A percentile compares a stretch with the other conserved stretches of the same genome.
These are phyloP conservation scores for Pantherophis vulpinus DNA, from an alignment of 2,797 vertebrate species.

Conservation along the genomic window DNA sequence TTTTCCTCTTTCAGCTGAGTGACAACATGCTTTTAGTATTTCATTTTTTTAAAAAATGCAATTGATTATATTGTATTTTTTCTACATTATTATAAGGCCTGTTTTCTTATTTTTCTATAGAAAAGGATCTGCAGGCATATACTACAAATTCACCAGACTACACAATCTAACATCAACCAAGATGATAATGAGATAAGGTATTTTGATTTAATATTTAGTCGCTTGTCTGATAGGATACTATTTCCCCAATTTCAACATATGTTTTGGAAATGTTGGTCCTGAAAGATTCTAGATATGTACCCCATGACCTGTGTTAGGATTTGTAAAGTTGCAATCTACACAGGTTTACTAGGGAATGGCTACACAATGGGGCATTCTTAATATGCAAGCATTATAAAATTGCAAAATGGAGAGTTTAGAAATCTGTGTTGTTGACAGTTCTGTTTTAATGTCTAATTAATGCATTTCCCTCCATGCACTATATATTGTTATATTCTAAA, in stretches of 20 bases:
- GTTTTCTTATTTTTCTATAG: slow-evolving; percentile 61
- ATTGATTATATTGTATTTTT: slow-evolving; percentile 9
- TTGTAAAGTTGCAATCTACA: not conserved
- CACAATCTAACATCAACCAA: slow-evolving; percentile 67
- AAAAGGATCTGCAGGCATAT: slow-evolving; percentile 72
- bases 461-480: not conserved
- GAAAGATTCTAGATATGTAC: not conserved
- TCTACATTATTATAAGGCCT: slow-evolving; percentile 10
- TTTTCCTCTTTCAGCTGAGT: not conserved
- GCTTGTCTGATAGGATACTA: not conserved
- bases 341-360: not conserved
- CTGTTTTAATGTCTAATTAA: not conserved
- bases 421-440: not conserved
- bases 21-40: not conserved
- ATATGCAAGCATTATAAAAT: not conserved
- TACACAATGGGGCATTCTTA: not conserved
- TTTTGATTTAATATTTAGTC: slow-evolving; percentile 3
- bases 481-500: not conserved
- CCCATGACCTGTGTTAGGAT: not conserved
- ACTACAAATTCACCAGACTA: slow-evolving; percentile 66
- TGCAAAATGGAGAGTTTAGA: not conserved
- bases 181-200: slow-evolving; percentile 80
- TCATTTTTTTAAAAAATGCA: not conserved
- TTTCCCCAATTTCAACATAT: not conserved
- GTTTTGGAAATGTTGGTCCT: not conserved